Conservation (phyloP, 1,140 invertebrate species). For the Musca vetustissima region DNA sequence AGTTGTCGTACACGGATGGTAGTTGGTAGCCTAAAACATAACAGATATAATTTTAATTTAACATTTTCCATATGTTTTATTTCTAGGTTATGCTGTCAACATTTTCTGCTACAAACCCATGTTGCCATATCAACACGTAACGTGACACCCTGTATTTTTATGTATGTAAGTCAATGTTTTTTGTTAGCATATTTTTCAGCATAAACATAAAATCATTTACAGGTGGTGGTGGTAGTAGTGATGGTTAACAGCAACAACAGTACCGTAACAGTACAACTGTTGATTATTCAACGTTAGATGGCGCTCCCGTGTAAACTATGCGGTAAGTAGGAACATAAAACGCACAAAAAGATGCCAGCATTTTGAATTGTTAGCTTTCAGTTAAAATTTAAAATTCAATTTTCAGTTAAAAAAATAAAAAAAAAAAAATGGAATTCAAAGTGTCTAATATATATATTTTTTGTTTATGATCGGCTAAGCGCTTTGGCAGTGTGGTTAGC, state of each 20-base stretch:
- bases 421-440: background rate
- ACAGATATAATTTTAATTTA: background rate
- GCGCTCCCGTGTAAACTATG: background rate
- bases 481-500: constrained; percentile 98
- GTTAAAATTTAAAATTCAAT: too few relatives aligned
- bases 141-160: background rate
- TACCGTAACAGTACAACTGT: background rate
- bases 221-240: too few relatives aligned
- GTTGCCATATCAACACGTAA: too few relatives aligned
- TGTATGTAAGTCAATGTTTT: background rate
- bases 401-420: too few relatives aligned
- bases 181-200: constrained; percentile 19
- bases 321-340: constrained; percentile 1
- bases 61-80: background rate
- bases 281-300: constrained; percentile 18
- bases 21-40: too few relatives aligned
- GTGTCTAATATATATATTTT: background rate
- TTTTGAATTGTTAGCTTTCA: too few relatives aligned
- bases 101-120: too few relatives aligned
- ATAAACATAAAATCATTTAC: constrained; percentile 16
- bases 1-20: too few relatives aligned
- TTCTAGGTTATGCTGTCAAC: background rate
- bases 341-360: too few relatives aligned
- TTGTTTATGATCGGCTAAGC: constrained; percentile 57
- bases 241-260: background rate